Evolutionary conservation across 2,113 vertebrate species (phyloP), one percentile per base, ranked within the genome.

Genomic region (Channa argus): DNA sequence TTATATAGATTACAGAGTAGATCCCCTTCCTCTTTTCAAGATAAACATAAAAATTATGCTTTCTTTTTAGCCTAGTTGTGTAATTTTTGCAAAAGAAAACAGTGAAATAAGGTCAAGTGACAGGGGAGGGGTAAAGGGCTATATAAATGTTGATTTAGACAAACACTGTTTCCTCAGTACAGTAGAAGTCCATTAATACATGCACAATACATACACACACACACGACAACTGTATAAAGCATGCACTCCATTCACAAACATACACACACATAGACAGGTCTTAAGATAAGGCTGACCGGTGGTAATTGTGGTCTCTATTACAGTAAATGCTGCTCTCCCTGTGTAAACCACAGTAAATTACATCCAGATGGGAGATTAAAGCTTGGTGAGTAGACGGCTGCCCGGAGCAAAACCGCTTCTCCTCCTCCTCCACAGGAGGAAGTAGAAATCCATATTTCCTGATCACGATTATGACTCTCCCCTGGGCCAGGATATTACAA

Each of bases 341-440:
- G 80, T 94, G 91, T 94, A 94, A 94, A 94, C 90, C 84, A 93
- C 80, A 92, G 84, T 89, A 94, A 94, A 95, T 94, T 92, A 93
- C 92, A 85, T 91, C 92, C 93, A 95, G 93, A 95, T 95, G 94
- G 78, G 84, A 95, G 94, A 95, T 95, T 94, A 94, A 94, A 94
- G 93, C 79, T 77, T 37, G 65, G 84, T 80, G 86, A 90, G 91
- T 79, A 91, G 90, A 94, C 80, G 74, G 90, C 85, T 86, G 93
- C 93, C 92, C 82, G 68, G 8, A 93, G 92, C 91, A 60, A 88
- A 83, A 68, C 90, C 70, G 55, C 88, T 24, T 24, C 24, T 88
- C 79, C 88, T 79, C 73, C 85, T 78, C 85, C 69, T 63, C 62
- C 67, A 10, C 77, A 74, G 75, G 77, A 93, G 93, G 92, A 92